Evolutionary conservation across 2,797 vertebrate genomes (phyloP), one percentile per base, ranked within the genome.

Genomic region (Zenarchopterus dispar): DNA sequence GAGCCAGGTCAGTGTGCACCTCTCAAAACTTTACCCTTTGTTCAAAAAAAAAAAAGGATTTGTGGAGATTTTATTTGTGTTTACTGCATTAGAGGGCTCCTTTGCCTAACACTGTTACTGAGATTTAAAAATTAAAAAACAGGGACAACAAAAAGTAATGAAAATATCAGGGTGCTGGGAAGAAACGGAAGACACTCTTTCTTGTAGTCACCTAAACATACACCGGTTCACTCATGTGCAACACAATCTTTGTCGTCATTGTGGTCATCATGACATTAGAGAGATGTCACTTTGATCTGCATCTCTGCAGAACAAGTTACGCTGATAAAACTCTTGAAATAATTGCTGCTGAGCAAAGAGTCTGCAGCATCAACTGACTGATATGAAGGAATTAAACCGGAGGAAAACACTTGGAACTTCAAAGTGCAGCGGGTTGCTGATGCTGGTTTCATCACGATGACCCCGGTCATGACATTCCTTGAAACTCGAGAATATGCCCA

Each of bases 1-100:
- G 90, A 96, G 77, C 93, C 96, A 93, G 97, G 97, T 99, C 77
- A 91, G 94, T 11, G 33, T 10, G 11, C 33, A 31, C 11, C 9
- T 10, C 6, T 36, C 4, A 1, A 28, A 28, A 28, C 28, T 1
- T 28, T 28, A 6, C 5, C 3, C 28, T 28, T 28, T 28, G 28
- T 28, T 28, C 5, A 28, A 28, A 28, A 7, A 8, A 28, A 28
- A 7, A 24, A 24, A 24, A 24, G 24, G 2, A 24, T 24, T 5
- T 24, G 24, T 24, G 5, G 28, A 28, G 28, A 28, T 6, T 28
- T 28, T 6, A 28, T 28, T 7, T 28, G 28, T 28, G 24, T 6
- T 8, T 8, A 28, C 28, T 6, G 3, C 28, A 8, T 8, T 28
- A 28, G 7, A 28, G 3, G 28, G 28, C 28, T 28, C 28, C 28